A percentile compares a stretch with the other conserved stretches of the same genome.
Evolutionary conservation across 2,113 vertebrate species (phyloP).

Genomic region (Eonycteris spelaea): DNA sequence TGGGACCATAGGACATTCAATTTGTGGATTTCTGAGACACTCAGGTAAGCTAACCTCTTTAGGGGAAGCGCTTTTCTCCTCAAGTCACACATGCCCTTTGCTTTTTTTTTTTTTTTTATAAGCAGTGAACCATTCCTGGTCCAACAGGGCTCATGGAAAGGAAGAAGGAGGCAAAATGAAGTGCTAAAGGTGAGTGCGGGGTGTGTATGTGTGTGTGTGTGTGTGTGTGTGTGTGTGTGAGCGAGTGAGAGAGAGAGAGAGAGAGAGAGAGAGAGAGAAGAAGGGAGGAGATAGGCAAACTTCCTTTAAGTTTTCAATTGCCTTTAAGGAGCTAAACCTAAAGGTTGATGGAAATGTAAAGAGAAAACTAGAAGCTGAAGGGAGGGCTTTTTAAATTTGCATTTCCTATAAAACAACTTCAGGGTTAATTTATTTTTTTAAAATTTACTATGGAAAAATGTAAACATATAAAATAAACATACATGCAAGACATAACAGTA

Average conservation of each 20-base stretch:
- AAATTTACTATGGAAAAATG: background rate
- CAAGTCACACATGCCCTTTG: background rate
- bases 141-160: background rate
- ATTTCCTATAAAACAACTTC: background rate
- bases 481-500: background rate
- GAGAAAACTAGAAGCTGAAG: background rate
- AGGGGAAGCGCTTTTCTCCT: background rate
- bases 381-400: background rate
- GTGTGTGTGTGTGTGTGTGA: background rate
- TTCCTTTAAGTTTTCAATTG: background rate
- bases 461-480: background rate
- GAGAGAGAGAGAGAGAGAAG: too few species aligned
- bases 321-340: background rate
- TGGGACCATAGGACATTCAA: background rate
- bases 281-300: too few species aligned
- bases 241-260: background rate
- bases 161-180: background rate
- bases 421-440: background rate
- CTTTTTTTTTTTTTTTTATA: background rate
- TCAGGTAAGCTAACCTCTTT: background rate
- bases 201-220: background rate
- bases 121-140: background rate
- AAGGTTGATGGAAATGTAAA: background rate
- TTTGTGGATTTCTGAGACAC: background rate
- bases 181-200: background rate